Conservation (phyloP, 2,113 vertebrate genomes). For the Dipodomys merriami region DNA sequence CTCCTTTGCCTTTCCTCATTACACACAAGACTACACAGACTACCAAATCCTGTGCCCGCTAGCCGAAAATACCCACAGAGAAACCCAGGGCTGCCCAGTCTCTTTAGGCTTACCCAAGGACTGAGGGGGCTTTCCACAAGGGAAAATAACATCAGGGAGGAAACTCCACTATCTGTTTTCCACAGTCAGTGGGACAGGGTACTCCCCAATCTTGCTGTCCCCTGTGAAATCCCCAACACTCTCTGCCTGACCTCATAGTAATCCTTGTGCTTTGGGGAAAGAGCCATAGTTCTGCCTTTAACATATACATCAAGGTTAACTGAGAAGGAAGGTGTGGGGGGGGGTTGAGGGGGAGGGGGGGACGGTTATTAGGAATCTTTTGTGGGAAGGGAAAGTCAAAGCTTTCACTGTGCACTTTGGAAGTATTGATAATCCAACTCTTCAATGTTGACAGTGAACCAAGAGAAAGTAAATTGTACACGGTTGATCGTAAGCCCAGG, state of each 20-base stretch:
- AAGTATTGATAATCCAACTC: conserved; percentile 1
- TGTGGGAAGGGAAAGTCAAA: neutral
- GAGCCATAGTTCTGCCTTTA: neutral
- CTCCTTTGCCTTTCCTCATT: conserved; percentile 74
- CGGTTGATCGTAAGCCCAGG: conserved; percentile 2
- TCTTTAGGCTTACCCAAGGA: conserved; percentile 33
- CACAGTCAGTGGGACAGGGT: conserved; percentile 45
- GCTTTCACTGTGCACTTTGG: neutral
- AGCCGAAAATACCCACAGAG: conserved; percentile 70
- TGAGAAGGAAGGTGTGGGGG: neutral
- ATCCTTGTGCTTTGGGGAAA: conserved; percentile 33
- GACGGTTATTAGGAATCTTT: neutral
- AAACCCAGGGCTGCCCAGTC: conserved; percentile 46
- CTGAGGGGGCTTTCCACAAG: conserved; percentile 77
- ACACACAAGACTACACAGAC: conserved; percentile 40
- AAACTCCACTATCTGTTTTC: conserved; percentile 74
- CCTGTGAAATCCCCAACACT: conserved; percentile 20
- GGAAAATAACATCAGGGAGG: conserved; percentile 73
- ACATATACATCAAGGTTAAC: conserved; percentile 1
- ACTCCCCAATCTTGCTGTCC: conserved; percentile 11
- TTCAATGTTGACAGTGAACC: conserved; percentile 11
- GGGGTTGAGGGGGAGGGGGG: neutral
- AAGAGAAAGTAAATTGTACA: conserved; percentile 31
- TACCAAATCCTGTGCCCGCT: conserved; percentile 47
- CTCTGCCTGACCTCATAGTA: neutral